phyloP scores from a whole-genome alignment of 2,797 vertebrate species.

The Arctocebus calabarensis region DNA sequence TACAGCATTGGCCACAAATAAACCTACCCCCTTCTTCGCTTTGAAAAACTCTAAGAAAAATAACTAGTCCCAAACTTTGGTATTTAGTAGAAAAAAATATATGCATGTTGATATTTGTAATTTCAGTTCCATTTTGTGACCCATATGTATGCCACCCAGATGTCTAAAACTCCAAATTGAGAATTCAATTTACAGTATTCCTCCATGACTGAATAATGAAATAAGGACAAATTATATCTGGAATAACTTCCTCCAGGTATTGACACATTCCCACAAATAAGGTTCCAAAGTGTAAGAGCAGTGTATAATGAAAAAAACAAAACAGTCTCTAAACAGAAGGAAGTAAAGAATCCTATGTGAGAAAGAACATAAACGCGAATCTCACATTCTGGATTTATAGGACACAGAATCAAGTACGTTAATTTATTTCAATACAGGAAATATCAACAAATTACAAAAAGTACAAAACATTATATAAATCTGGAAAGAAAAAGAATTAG shows the following conservation, averaged over 20 bases:
- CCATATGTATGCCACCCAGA: background rate
- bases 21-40: background rate
- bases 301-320: background rate
- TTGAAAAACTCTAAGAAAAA: slow-evolving; percentile 15
- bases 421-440: slow-evolving; percentile 31
- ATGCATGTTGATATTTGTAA: slow-evolving; percentile 22
- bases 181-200: background rate
- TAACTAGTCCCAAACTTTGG: background rate
- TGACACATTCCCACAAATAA: background rate
- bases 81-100: background rate
- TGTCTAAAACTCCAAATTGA: background rate
- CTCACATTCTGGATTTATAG: background rate
- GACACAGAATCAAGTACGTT: background rate
- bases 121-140: background rate
- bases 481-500: background rate
- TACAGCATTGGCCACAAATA: background rate
- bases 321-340: background rate
- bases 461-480: background rate
- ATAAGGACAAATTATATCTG: background rate
- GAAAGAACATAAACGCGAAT: background rate
- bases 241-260: background rate
- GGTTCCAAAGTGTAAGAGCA: background rate
- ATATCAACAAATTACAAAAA: slow-evolving; percentile 37
- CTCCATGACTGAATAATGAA: background rate
- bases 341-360: background rate